phyloP scores from a whole-genome alignment of 2,113 vertebrate species.

The Clarias batrachus region DNA sequence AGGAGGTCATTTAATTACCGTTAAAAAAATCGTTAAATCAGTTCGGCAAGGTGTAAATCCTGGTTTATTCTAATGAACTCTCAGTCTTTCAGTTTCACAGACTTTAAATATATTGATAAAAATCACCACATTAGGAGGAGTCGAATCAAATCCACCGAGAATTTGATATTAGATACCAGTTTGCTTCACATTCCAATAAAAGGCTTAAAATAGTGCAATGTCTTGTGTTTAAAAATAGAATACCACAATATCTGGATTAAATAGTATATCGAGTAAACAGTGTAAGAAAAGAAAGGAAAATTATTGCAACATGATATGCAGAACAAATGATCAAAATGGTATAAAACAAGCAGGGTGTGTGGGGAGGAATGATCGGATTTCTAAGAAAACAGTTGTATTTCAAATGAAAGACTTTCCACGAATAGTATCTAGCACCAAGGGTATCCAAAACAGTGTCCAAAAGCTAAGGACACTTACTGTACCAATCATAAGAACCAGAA shows the following conservation, averaged over 20 bases:
- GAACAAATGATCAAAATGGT: background rate
- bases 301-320: background rate
- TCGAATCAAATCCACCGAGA: background rate
- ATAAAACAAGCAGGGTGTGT: background rate
- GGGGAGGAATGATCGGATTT: background rate
- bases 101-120: constrained; percentile 10
- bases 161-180: background rate
- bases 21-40: background rate
- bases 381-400: background rate
- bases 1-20: background rate
- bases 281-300: background rate
- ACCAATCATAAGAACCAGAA: background rate
- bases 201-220: constrained; percentile 5
- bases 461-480: background rate
- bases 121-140: background rate
- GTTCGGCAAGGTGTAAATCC: background rate
- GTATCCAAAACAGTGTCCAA: background rate
- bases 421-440: background rate
- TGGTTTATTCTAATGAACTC: constrained; percentile 6
- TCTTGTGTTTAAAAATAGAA: constrained; percentile 16
- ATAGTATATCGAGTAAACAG: background rate
- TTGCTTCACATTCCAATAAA: background rate
- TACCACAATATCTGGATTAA: background rate
- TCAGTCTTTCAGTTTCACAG: background rate
- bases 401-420: background rate